Evolutionary conservation across 2,888 invertebrate species (phyloP).

Genomic region (Taphrorychus bicolor): DNA sequence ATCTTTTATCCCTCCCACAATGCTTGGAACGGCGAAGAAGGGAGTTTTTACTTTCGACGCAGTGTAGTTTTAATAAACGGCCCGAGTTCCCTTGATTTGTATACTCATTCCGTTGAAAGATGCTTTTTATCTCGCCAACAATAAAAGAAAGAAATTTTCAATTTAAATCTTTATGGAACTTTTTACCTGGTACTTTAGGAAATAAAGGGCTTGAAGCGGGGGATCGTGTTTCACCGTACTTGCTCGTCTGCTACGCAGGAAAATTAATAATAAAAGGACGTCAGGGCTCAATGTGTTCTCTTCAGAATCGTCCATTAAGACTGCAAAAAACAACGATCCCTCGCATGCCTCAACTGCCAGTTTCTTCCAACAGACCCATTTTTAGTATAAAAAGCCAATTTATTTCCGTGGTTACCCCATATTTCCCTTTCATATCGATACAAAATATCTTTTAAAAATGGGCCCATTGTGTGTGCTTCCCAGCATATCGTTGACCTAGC

Average conservation of each 20-base stretch:
- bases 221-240: neutral
- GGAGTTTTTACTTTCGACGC: neutral
- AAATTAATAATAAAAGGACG: neutral
- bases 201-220: neutral
- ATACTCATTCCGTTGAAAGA: constrained; percentile 1
- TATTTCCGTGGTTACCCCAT: constrained; percentile 27
- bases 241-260: neutral
- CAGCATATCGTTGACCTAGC: constrained; percentile 23
- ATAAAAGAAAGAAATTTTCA: neutral
- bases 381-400: constrained; percentile 32
- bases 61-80: neutral
- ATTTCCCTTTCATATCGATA: constrained; percentile 35
- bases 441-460: constrained; percentile 29
- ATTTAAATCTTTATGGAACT: neutral
- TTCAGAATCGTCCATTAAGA: neutral
- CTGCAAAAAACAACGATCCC: neutral
- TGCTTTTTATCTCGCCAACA: neutral
- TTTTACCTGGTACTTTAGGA: neutral
- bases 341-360: constrained; percentile 22
- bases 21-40: neutral
- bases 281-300: neutral
- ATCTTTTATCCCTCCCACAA: neutral
- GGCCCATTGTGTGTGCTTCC: constrained; percentile 13
- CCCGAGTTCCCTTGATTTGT: constrained; percentile 1
- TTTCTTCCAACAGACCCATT: constrained; percentile 25